Evolutionary conservation across 2,797 vertebrate genomes (phyloP).

Genomic region (Myioborus melanocephalus): DNA sequence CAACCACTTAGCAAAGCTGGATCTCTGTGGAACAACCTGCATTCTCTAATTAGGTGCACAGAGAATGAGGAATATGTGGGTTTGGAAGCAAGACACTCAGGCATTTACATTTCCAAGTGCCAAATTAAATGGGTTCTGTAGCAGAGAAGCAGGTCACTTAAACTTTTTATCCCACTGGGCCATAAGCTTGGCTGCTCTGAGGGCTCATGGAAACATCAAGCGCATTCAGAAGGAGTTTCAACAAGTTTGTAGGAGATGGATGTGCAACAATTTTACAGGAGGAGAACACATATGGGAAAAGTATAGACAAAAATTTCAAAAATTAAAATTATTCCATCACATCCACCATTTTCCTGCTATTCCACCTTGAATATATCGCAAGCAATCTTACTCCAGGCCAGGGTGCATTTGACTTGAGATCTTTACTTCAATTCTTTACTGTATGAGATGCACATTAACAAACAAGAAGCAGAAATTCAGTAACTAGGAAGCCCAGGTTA

Average conservation of each 20-base stretch:
- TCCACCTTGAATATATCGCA: background rate
- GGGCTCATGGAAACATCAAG: background rate
- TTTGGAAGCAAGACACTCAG: background rate
- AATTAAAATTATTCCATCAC: background rate
- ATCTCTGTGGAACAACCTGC: background rate
- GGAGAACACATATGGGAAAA: accelerated
- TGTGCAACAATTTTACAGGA: background rate
- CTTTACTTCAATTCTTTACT: background rate
- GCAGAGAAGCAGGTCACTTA: background rate
- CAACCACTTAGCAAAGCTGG: background rate
- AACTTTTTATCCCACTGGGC: background rate
- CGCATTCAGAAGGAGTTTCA: background rate
- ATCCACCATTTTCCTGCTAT: background rate
- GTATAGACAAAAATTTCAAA: background rate
- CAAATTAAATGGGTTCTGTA: background rate
- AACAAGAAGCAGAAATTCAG: background rate
- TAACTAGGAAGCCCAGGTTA: background rate
- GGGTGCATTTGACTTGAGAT: background rate
- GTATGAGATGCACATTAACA: background rate
- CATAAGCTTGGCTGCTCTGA: background rate
- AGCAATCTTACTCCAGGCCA: background rate
- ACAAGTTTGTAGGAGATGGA: background rate
- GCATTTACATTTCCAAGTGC: background rate
- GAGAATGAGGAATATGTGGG: background rate
- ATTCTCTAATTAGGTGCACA: background rate